Evolutionary conservation across 2,888 invertebrate genomes (phyloP).

Genomic region (Fragum fragum): DNA sequence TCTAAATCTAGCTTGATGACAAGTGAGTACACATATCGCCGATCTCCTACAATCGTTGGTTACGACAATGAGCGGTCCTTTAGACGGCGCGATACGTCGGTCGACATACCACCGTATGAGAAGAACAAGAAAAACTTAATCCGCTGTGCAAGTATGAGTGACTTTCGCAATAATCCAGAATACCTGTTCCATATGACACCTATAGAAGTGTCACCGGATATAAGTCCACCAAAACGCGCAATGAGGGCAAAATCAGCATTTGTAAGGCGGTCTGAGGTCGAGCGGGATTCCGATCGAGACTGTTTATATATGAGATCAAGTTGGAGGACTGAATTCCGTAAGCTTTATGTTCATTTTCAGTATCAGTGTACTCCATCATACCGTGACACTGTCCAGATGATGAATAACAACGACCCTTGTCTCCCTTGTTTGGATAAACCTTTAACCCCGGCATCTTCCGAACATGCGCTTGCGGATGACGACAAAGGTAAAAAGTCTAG

Average conservation of each 20-base stretch:
- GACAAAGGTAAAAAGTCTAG: constrained; percentile 51
- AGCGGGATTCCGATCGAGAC: constrained; percentile 30
- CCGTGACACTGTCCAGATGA: constrained; percentile 64
- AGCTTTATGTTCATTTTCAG: constrained; percentile 76
- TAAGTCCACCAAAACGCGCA: constrained; percentile 45
- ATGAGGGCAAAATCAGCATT: constrained; percentile 67
- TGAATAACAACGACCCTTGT: constrained; percentile 30
- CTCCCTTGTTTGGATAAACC: constrained; percentile 60
- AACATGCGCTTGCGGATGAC: constrained; percentile 66
- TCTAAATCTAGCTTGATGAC: constrained; percentile 56
- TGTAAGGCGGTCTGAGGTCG: constrained; percentile 53
- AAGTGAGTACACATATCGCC: constrained; percentile 50
- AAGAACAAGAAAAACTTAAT: constrained; percentile 73
- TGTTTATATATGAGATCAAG: constrained; percentile 49
- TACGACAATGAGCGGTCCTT: constrained; percentile 34
- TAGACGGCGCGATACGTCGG: constrained; percentile 43
- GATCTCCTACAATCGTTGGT: constrained; percentile 60
- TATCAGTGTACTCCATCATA: constrained; percentile 81
- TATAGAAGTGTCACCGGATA: constrained; percentile 34
- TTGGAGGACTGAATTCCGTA: constrained; percentile 77
- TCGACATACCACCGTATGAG: constrained; percentile 68
- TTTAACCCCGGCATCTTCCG: constrained; percentile 65
- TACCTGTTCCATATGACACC: constrained; percentile 74
- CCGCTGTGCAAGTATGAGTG: constrained; percentile 73
- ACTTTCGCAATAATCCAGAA: constrained; percentile 81